Evolutionary conservation across 2,888 invertebrate genomes (phyloP).

Genomic region (Oxycera nigricornis): DNA sequence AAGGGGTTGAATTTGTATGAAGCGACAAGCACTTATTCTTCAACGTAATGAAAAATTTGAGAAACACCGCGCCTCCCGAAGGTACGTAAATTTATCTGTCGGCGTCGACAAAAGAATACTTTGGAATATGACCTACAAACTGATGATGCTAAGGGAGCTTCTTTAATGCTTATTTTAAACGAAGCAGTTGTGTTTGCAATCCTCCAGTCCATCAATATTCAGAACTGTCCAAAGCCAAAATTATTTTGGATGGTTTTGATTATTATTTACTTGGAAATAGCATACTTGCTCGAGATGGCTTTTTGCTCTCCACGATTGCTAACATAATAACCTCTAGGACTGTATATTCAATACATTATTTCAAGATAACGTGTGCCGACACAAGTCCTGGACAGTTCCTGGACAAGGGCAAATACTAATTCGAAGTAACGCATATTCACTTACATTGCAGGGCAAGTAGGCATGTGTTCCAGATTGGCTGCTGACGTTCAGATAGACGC

Average conservation of each 20-base stretch:
- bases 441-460: slow-evolving; percentile 40
- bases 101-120: too few relatives aligned
- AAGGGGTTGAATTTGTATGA: too few relatives aligned
- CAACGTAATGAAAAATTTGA: too few relatives aligned
- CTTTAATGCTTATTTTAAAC: too few relatives aligned
- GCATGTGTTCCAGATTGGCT: slow-evolving; percentile 46
- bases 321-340: slow-evolving; percentile 7
- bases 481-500: slow-evolving; percentile 44
- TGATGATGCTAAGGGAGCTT: too few relatives aligned
- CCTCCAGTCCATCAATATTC: background rate
- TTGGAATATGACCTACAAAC: too few relatives aligned
- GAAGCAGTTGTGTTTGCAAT: too few relatives aligned
- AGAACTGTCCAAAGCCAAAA: background rate
- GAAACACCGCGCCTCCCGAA: too few relatives aligned
- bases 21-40: too few relatives aligned
- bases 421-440: slow-evolving; percentile 16
- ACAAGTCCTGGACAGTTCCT: slow-evolving; percentile 8
- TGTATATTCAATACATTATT: slow-evolving; percentile 15
- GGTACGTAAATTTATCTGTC: too few relatives aligned
- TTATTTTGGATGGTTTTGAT: background rate
- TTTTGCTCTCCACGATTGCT: background rate
- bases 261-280: background rate
- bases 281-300: background rate
- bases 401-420: slow-evolving; percentile 19
- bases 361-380: background rate